Base-by-base conservation (phyloP, 2,113 vertebrate species). In the Pardalotus punctatus region DNA sequence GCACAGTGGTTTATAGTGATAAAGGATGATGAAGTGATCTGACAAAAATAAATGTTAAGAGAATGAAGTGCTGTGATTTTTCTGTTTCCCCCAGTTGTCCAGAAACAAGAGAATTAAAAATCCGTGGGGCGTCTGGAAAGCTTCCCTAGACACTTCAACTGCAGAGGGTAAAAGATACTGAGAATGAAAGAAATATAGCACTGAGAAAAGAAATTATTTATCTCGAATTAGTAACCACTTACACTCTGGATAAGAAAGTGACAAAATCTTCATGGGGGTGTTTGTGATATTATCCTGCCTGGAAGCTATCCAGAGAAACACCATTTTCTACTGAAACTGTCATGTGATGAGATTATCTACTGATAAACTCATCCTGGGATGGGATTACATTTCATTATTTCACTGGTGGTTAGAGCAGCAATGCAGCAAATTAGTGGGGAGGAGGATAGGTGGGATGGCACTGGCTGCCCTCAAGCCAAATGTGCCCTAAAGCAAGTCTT, bases 191-290 rank as follows among this genome's bases (percentile, higher is more conserved):
- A 94, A 95, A 94, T 85, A 88, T 24, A 96, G 77, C 74, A 70
- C 90, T 61, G 60, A 72, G 72, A 40, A 91, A 93, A 94, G 70
- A 94, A 96, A 96, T 95, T 86, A 95, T 93, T 92, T 95, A 95
- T 96, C 94, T 96, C 92, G 94, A 96, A 94, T 97, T 97, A 97
- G 93, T 94, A 96, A 96, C 92, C 93, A 97, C 97, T 97, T 97
- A 95, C 40, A 74, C n/a, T 45, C 88, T 71, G 82, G 94, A 97
- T 97, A 85, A 96, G 89, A 86, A 97, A 96, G 96, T 94, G 97
- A 94, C 91, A 96, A 96, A 92, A 97, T 93, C 93, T 97, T 94
- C 95, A 95, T 36, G 48, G 91, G 69, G 94, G 95, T 94, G 94
- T 96, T 92, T 86, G 86, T 93, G 95, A 96, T 96, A 96, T 81